These are phyloP conservation scores for Mercenaria mercenaria DNA, from an alignment of 1,140 invertebrate genomes.

Conservation along the genomic window DNA sequence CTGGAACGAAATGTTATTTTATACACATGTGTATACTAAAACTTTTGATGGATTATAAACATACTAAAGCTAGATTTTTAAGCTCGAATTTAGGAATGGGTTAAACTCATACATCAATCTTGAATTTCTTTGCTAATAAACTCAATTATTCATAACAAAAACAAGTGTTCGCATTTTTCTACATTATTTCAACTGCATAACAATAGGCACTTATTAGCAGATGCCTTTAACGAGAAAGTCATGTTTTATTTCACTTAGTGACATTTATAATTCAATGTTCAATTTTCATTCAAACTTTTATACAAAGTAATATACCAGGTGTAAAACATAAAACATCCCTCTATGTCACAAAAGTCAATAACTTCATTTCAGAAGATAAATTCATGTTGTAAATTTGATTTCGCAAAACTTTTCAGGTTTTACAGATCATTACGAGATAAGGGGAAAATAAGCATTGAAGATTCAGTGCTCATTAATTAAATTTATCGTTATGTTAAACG, in stretches of 20 bases:
- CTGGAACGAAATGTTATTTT: too few species aligned
- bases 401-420: background rate
- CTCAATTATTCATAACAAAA: background rate
- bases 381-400: background rate
- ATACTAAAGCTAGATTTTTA: too few species aligned
- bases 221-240: background rate
- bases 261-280: conserved; percentile 20
- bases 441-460: background rate
- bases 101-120: background rate
- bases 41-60: too few species aligned
- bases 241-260: background rate
- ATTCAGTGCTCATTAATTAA: background rate
- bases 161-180: background rate
- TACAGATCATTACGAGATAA: background rate
- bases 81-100: too few species aligned
- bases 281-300: background rate
- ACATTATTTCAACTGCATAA: background rate
- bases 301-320: background rate
- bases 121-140: background rate
- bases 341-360: conserved; percentile 1
- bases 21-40: too few species aligned
- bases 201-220: background rate
- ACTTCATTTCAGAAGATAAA: conserved; percentile 14
- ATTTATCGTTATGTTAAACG: too few species aligned
- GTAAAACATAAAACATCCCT: conserved; percentile 9